Percentiles rank a stretch among this genome's conserved stretches.
phyloP scores from a whole-genome alignment of 2,113 vertebrate genomes.

The Lanius collurio region DNA sequence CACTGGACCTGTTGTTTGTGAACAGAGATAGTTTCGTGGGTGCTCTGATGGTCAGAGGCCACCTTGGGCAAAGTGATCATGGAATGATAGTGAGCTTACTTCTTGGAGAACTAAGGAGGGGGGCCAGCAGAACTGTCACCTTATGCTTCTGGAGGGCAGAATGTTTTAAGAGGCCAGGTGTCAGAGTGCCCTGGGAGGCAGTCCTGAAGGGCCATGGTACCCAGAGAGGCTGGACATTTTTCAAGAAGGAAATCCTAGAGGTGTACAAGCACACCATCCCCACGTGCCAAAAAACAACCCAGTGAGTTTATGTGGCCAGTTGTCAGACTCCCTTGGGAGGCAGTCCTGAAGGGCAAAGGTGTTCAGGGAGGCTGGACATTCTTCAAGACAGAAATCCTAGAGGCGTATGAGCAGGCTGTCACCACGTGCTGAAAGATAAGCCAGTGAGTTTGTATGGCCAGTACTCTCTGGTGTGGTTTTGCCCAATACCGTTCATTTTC shows the following conservation, averaged over 20 bases:
- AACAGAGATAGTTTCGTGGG: not conserved
- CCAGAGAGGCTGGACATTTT: not conserved
- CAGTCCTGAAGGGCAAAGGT: not conserved
- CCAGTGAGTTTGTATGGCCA: not conserved
- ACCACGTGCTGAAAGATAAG: not conserved
- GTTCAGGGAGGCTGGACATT: not conserved
- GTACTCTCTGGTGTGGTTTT: not conserved
- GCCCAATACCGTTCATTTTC: not conserved
- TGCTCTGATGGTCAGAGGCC: not conserved
- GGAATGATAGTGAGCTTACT: not conserved
- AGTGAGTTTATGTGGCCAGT: not conserved
- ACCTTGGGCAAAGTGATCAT: not conserved
- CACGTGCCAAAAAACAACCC: not conserved
- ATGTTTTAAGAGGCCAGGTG: not conserved
- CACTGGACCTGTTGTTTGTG: not conserved
- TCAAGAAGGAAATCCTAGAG: not conserved
- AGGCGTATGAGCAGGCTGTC: not conserved
- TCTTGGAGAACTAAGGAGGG: not conserved
- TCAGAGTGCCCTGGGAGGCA: not conserved
- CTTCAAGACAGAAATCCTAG: not conserved
- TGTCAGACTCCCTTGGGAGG: not conserved
- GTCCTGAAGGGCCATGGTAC: not conserved
- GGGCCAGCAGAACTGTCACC: not conserved
- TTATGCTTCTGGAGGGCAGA: not conserved
- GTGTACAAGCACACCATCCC: not conserved